Conservation (phyloP, 2,113 vertebrate species). For the Egretta garzetta region DNA sequence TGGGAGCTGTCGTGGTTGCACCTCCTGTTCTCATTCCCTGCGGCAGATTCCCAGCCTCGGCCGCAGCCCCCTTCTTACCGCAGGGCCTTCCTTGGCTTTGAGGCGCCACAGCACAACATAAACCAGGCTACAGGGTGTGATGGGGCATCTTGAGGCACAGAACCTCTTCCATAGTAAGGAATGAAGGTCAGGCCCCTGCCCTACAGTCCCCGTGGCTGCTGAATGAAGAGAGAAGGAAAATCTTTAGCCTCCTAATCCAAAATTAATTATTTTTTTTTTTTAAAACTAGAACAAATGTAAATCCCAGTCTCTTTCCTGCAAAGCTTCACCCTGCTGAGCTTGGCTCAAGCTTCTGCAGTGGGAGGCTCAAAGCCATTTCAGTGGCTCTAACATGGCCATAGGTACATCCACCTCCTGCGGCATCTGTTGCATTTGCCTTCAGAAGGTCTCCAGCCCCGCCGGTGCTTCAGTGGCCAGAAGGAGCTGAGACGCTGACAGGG, state of each 20-base stretch:
- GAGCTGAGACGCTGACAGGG: background rate
- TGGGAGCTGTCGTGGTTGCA: background rate
- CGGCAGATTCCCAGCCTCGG: rapidly evolving
- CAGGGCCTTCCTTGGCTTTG: background rate
- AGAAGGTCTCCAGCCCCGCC: rapidly evolving
- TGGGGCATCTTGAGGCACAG: background rate
- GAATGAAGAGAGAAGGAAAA: background rate
- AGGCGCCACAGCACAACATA: background rate
- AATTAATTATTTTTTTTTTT: background rate
- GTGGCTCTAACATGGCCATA: rapidly evolving
- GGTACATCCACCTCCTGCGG: background rate
- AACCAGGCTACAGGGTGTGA: background rate
- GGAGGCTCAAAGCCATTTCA: background rate
- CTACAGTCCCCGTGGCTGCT: too few relatives aligned
- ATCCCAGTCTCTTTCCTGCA: background rate
- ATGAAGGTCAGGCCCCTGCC: background rate
- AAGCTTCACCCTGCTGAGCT: background rate
- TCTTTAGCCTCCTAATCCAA: background rate
- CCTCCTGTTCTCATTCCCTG: background rate
- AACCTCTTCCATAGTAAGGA: background rate
- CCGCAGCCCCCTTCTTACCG: rapidly evolving
- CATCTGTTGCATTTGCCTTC: background rate
- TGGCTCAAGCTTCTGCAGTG: background rate
- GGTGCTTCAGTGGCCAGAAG: rapidly evolving
- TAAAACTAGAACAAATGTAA: background rate